Evolutionary conservation across 2,113 vertebrate species (phyloP), one percentile per base, ranked within the genome.

Genomic region (Puffinus mauretanicus): DNA sequence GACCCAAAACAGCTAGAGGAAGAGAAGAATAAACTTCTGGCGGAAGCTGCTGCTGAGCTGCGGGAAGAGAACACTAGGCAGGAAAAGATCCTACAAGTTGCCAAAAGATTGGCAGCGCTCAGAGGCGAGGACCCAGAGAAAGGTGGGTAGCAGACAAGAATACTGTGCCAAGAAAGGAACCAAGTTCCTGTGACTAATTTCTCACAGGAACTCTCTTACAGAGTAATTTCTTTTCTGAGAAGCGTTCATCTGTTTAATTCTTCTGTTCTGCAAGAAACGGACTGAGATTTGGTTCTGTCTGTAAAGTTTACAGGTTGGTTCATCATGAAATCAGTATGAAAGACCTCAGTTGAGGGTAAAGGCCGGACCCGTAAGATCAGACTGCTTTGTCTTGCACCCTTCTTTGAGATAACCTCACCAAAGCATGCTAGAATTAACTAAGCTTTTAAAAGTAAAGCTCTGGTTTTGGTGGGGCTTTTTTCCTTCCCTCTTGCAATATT

Each of bases 71-170:
- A 98, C 76, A 98, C 98, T 4, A 98, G 98, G 70, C 98, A 98
- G 90, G 98, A 99, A 89, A 98, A 98, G 90, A 97, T 99, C 89
- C 97, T 99, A 42, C 96, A 98, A 67, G 98, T 99, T 75, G 98
- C 98, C 66, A 99, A 98, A 96, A 98, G 99, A 82, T 95, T 99
- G 95, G 99, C 99, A 5, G 92, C 90, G 7, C 97, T 99, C 60
- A 99, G 96, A 96, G 99, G 99, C 52, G 98, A 98, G 87, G 98
- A 99, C 96, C 99, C 99, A 5, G 97, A 98, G 58, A 98, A 97
- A 98, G 99, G 99, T 99, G 92, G 40, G 93, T 90, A 46, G 40
- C 58, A 44, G 70, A 25, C 4, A 7, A 55, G 25, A 82, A 64
- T 57, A 27, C 47, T 82, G 46, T 82, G 29, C 58, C 73, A 61